Base-by-base conservation (phyloP, 2,113 vertebrate species). In the Strigops habroptila region DNA sequence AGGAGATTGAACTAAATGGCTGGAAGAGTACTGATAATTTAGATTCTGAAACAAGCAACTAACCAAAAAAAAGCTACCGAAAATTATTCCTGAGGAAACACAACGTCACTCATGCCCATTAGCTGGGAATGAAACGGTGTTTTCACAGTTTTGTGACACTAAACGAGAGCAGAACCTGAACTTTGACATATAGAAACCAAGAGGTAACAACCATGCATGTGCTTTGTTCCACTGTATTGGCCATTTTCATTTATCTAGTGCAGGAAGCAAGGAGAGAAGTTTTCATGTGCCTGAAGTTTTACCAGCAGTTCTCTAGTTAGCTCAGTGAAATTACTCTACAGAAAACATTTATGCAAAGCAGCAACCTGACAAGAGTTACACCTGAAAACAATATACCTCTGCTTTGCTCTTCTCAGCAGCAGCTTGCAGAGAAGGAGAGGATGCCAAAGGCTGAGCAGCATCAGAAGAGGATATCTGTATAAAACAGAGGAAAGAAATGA, bases 331-430 rank as follows among this genome's bases (percentile, higher is more conserved):
- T 71, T 64, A 91, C 33, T 23, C 37, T 64, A 41, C 0, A 71
- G n/a, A 80, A 87, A 89, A 77, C 23, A 73, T 55, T 77, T 60
- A 46, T 63, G 64, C 82, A 91, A 71, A 82, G 82, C 43, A 48
- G 73, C 25, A 90, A 85, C 65, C 78, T 75, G 77, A 49, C 53
- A 94, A 90, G 73, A 94, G 86, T 88, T 77, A 79, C 81, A 91
- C 59, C 76, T 67, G 3, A 89, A 88, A 95, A 1, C 63, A 86
- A 79, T 87, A 97, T 98, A 99, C 99, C 99, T 99, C 99, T 88
- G 98, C 97, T 97, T 98, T 99, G 98, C 93, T 99, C 98, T 98
- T 99, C 96, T 99, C 99, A 96, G 93, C 97, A 97, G 98, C 97
- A 97, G 98, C 97, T 98, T 98, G 99, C 81, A 98, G 98, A 98